Conservation (phyloP, 2,888 invertebrate species). For the Nymphalis urticae region DNA sequence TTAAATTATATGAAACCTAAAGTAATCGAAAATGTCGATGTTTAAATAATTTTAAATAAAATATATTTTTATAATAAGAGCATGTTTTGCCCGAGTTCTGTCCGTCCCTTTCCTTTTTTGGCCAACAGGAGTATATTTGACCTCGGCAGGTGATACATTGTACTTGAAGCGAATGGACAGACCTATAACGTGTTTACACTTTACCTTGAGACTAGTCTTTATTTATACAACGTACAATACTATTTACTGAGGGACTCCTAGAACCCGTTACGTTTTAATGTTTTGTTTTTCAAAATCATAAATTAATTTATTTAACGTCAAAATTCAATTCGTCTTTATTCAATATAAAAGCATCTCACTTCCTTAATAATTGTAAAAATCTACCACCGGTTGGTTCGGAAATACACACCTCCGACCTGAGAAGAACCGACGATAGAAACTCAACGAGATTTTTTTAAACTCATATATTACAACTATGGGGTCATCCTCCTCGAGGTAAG, state of each 20-base stretch:
- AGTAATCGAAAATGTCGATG: no score
- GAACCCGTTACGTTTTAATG: background rate
- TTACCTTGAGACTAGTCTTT: background rate
- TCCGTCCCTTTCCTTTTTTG: constrained; percentile 6
- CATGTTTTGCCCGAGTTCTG: background rate
- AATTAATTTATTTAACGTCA: no score
- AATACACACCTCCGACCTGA: no score
- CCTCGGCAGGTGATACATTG: constrained; percentile 6
- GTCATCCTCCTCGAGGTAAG: background rate
- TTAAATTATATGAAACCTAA: no score
- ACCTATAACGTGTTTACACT: background rate
- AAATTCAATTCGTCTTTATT: no score
- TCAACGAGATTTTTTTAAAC: no score
- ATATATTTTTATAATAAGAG: background rate
- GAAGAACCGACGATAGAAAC: no score
- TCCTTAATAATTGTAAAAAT: no score
- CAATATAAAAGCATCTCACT: no score
- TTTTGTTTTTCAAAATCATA: background rate
- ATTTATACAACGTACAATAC: no score
- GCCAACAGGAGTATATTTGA: background rate
- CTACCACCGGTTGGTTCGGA: no score
- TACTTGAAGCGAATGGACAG: constrained; percentile 1
- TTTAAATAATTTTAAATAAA: background rate
- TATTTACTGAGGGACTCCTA: background rate
- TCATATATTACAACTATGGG: background rate